phyloP scores from a whole-genome alignment of 30 jellyfish, hydroid and myxozoan species.

The Aurelia sp. region DNA sequence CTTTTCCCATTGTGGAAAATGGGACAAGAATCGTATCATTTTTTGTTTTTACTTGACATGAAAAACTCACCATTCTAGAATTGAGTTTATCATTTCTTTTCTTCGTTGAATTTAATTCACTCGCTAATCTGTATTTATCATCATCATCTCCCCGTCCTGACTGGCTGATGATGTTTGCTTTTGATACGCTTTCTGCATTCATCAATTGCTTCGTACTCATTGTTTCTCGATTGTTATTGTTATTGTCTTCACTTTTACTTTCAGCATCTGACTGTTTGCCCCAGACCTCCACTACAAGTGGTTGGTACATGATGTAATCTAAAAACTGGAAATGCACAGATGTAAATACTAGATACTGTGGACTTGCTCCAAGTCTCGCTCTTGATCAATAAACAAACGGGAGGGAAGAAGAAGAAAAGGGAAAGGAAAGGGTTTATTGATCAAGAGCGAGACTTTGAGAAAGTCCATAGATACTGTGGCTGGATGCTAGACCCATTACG shows the following conservation, averaged over 20 bases:
- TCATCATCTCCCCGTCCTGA: conserved; percentile 74
- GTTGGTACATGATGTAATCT: conserved; percentile 81
- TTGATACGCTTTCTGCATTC: conserved; percentile 82
- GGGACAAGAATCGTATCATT: no score
- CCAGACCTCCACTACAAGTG: conserved; percentile 92
- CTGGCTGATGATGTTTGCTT: conserved; percentile 13
- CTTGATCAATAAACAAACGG: no score
- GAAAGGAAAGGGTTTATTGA: no score
- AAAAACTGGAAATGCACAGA: conserved; percentile 33
- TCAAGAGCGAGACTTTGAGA: no score
- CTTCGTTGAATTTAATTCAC: conserved; percentile 77
- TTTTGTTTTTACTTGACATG: no score
- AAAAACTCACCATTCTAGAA: conserved; percentile 70
- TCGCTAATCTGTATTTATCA: conserved; percentile 57
- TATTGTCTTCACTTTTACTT: conserved; percentile 13
- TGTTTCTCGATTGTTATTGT: conserved; percentile 14
- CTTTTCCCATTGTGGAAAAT: no score
- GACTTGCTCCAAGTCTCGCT: no score
- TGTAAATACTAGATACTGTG: no score
- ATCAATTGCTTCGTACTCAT: conserved; percentile 93
- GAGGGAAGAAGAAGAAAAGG: no score
- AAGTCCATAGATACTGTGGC: no score
- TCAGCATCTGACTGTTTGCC: conserved; percentile 88
- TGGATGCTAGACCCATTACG: no score
- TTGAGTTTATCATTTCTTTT: conserved; percentile 87